Conservation (phyloP, 2,888 invertebrate genomes). For the Dinocampus coccinellae region DNA sequence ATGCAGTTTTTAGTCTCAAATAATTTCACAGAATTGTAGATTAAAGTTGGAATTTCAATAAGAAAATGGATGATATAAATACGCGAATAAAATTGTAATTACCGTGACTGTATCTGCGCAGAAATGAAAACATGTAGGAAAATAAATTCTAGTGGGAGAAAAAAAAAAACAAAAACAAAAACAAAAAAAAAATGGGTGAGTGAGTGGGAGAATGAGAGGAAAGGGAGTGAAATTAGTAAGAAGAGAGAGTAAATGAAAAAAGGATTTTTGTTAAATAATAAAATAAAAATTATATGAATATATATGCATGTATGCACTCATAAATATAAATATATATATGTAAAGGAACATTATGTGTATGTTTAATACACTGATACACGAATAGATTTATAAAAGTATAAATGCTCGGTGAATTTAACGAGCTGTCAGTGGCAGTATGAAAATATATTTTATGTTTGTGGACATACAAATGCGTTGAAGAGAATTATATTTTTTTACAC, state of each 20-base stretch:
- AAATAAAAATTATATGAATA: background rate
- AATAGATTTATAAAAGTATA: background rate
- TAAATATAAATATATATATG: background rate
- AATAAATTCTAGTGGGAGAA: too few species aligned
- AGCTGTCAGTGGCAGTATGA: constrained; percentile 15
- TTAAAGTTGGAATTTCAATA: background rate
- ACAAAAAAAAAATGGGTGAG: background rate
- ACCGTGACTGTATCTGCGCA: background rate
- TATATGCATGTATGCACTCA: background rate
- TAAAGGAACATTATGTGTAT: too few species aligned
- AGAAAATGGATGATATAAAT: background rate
- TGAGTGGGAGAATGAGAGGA: background rate
- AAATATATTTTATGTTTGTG: constrained; percentile 10
- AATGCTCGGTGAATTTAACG: constrained; percentile 18
- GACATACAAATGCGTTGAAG: constrained; percentile 11
- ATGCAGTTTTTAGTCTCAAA: background rate
- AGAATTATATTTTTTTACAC: background rate
- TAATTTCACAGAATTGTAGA: background rate
- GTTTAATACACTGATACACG: background rate
- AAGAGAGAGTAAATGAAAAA: background rate
- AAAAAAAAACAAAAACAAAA: too few species aligned
- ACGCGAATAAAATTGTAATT: background rate
- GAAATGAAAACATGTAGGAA: background rate
- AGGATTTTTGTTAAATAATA: too few species aligned
- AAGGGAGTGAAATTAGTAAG: background rate